Conservation (phyloP, 2,797 vertebrate genomes). For the Neosilurus mollespiculum region DNA sequence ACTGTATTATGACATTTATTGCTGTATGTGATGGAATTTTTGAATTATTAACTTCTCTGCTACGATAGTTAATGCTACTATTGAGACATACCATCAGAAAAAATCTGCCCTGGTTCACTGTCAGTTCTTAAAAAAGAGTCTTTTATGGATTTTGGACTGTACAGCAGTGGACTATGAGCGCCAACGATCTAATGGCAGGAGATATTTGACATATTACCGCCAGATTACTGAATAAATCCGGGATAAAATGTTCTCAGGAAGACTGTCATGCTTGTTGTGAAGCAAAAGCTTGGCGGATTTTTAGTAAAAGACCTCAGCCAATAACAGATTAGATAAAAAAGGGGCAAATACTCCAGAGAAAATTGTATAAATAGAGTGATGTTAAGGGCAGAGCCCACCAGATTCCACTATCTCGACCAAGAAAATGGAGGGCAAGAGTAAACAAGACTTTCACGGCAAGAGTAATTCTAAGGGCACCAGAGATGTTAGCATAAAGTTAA, state of each 20-base stretch:
- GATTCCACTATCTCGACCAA: background rate
- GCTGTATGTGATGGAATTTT: slow-evolving; percentile 2
- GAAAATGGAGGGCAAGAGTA: background rate
- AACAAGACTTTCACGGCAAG: background rate
- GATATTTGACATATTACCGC: background rate
- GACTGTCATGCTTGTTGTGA: background rate
- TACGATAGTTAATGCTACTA: background rate
- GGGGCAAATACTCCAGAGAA: background rate
- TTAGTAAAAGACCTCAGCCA: background rate
- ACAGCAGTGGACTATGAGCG: background rate
- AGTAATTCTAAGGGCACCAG: background rate
- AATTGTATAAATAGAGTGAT: background rate
- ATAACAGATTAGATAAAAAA: background rate
- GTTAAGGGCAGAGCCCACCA: background rate
- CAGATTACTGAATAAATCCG: slow-evolving; percentile 15
- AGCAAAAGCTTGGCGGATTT: background rate
- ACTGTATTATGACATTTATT: background rate
- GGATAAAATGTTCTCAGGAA: slow-evolving; percentile 6
- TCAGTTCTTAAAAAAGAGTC: background rate
- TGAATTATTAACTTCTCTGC: background rate
- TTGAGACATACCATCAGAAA: background rate
- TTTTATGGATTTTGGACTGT: background rate
- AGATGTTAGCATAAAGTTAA: background rate
- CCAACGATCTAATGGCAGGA: background rate
- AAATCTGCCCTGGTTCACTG: background rate